These are phyloP conservation scores for Meiosimyza decipiens DNA, from an alignment of 2,888 invertebrate species.

Conservation along the genomic window DNA sequence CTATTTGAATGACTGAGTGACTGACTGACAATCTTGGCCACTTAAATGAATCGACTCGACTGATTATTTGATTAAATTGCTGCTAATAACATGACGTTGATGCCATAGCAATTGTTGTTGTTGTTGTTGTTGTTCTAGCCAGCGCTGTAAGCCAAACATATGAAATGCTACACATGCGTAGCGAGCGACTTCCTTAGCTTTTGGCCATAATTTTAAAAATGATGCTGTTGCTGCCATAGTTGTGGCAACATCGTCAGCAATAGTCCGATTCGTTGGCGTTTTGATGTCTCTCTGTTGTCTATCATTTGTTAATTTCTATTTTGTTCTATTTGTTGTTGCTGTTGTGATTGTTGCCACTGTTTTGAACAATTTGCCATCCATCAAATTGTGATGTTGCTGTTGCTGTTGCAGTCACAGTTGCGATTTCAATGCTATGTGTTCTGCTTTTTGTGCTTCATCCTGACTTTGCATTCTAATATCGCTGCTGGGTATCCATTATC, in stretches of 20 bases:
- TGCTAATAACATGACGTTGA: conserved; percentile 65
- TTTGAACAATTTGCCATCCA: conserved; percentile 20
- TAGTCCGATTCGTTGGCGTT: background rate
- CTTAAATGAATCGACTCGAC: conserved; percentile 52
- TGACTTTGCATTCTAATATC: conserved; percentile 9
- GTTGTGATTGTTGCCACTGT: conserved; percentile 34
- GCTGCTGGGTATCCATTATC: conserved; percentile 25
- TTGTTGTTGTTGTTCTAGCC: conserved; percentile 19
- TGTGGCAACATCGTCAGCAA: background rate
- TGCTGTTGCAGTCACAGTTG: conserved; percentile 12
- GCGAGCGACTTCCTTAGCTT: conserved; percentile 37
- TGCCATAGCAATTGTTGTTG: conserved; percentile 35
- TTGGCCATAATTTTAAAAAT: conserved; percentile 48
- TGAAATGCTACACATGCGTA: conserved; percentile 7
- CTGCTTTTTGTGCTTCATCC: conserved; percentile 15
- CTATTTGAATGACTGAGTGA: background rate
- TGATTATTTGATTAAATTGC: conserved; percentile 66
- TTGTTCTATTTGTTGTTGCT: conserved; percentile 27
- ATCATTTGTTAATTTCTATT: conserved; percentile 61
- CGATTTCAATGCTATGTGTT: background rate
- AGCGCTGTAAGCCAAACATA: background rate
- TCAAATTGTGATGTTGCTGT: background rate
- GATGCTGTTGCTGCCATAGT: background rate
- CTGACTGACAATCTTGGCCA: background rate
- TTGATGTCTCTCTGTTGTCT: conserved; percentile 53